A percentile compares a stretch with the other conserved stretches of the same genome.
Evolutionary conservation across 2,797 vertebrate species (phyloP).

Genomic region (Poeciliopsis presidionis): DNA sequence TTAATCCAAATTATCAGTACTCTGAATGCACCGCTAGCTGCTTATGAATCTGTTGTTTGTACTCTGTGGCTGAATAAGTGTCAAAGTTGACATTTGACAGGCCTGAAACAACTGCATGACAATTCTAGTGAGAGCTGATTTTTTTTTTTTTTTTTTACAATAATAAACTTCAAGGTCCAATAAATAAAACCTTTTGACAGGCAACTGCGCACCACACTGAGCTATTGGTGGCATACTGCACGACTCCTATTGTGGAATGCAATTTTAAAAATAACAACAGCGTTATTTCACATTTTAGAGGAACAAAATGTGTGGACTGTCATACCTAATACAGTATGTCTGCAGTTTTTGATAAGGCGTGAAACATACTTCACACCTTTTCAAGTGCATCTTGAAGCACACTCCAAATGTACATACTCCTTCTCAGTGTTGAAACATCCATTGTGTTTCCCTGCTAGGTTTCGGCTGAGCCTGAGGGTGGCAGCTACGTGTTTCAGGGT

Average conservation of each 20-base stretch:
- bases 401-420: conserved; percentile 11
- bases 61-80: conserved; percentile 45
- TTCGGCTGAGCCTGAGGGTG: conserved; percentile 93
- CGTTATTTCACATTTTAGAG: conserved; percentile 46
- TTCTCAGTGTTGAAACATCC: conserved; percentile 6
- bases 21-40: conserved; percentile 13
- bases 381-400: conserved; percentile 21
- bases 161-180: conserved; percentile 57
- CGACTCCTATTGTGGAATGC: conserved; percentile 6
- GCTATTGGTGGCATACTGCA: conserved; percentile 55
- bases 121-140: conserved; percentile 25
- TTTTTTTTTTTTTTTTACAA: conserved; percentile 22
- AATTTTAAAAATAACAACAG: conserved; percentile 39
- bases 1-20: conserved; percentile 12
- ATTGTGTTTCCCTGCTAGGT: conserved; percentile 77
- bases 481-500: conserved; percentile 95
- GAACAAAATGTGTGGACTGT: conserved; percentile 32
- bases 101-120: conserved; percentile 15
- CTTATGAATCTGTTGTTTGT: conserved; percentile 8
- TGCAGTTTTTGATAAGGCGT: conserved; percentile 35
- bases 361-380: conserved; percentile 19
- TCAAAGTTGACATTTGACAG: conserved; percentile 28
- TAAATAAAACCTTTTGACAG: conserved; percentile 49
- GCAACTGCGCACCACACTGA: conserved; percentile 31
- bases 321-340: conserved; percentile 38